These are phyloP conservation scores for Labeo calbasu DNA, from an alignment of 2,797 vertebrate species.

Conservation along the genomic window DNA sequence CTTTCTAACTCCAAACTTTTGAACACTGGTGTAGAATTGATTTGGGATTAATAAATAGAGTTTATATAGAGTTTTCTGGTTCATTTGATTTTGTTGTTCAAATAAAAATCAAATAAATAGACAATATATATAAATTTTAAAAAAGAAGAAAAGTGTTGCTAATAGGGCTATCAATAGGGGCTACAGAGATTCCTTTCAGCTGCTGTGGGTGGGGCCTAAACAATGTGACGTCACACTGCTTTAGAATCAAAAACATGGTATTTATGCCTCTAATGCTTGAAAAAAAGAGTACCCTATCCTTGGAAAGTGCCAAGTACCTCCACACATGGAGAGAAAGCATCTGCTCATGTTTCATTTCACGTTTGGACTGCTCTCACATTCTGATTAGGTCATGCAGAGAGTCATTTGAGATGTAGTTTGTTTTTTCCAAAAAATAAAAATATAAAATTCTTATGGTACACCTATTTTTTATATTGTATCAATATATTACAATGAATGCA, in stretches of 20 bases:
- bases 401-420: constrained; percentile 33
- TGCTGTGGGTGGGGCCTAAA: too few species aligned
- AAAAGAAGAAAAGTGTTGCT: background rate
- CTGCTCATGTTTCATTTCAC: constrained; percentile 38
- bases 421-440: constrained; percentile 38
- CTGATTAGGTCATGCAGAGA: constrained; percentile 53
- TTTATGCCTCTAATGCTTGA: background rate
- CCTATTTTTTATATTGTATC: constrained; percentile 32
- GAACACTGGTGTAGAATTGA: background rate
- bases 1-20: background rate
- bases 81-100: background rate
- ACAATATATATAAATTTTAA: background rate
- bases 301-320: constrained; percentile 9
- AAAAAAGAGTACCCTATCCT: background rate
- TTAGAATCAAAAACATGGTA: background rate
- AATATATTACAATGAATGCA: constrained; percentile 32
- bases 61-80: background rate
- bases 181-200: too few species aligned
- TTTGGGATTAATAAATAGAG: background rate
- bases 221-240: too few species aligned
- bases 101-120: background rate
- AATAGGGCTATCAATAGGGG: background rate
- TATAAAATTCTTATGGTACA: constrained; percentile 46
- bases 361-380: constrained; percentile 52
- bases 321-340: constrained; percentile 33